Base-by-base conservation (phyloP, 2,888 invertebrate species). In the Tridacna gigas region DNA sequence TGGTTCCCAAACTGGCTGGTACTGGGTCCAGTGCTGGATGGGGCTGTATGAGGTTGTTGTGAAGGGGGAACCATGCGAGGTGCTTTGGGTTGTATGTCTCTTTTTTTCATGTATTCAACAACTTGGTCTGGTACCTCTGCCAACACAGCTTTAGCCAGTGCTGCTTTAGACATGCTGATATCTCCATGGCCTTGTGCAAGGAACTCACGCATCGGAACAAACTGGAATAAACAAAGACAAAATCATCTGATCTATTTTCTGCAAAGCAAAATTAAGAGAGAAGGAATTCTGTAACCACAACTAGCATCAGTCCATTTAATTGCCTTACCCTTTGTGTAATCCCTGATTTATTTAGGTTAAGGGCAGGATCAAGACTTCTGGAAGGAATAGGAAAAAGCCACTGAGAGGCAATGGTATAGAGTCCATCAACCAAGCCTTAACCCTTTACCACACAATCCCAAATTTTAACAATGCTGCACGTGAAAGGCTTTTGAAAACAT, bases 81-180 rank as follows among this genome's bases (percentile, higher is more conserved):
- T 15, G 86, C 82, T 65, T 89, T 89, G 22, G 94, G 93, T 69
- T 88, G 84, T 47, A 94, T 89, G 5, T 90, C 89, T 9, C 89
- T 80, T 45, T 89, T 90, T 87, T 95, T 95, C 96, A 96, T 96
- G 89, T 94, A 96, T 0, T 94, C 93, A 28, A 95, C 93, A 45
- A 96, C 92, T 90, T 96, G 96, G 47, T 94, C 92, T 9, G 93
- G 93, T 45, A 94, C 88, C 82, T 94, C 92, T 51, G 92, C 93
- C 82, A 94, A 92, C 51, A 96, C 96, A 88, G 96, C 96, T 91
- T 95, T 95, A 48, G 96, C 96, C 80, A 96, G 92, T 60, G 93
- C 92, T 26, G 94, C 94, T 82, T 94, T 92, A 15, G 88, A 85
- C n/a, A 90, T 76, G 15, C 81, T 78, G 67, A 87, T 73, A 79